Evolutionary conservation across 2,888 invertebrate genomes (phyloP), one percentile per base, ranked within the genome.

Genomic region (Zaprionus obscuricornis): DNA sequence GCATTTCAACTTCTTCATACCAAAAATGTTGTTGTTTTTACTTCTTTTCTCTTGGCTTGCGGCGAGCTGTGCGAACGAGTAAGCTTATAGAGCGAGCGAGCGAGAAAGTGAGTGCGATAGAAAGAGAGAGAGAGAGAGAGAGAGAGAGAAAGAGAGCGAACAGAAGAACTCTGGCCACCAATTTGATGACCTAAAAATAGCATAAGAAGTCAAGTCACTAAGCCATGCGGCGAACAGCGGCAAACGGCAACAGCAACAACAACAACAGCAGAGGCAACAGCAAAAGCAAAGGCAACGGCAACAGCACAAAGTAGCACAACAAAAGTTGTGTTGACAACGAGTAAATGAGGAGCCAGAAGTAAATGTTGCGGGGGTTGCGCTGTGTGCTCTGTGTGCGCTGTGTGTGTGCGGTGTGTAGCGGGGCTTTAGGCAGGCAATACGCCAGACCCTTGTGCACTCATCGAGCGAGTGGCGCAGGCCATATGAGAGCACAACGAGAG

Each of bases 171-270:
- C 31, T 74, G 58, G 70, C 74, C 74, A 85, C 39, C 83, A 60
- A 66, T 65, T 76, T 71, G 67, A 82, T 81, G 81, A 81, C 87
- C 81, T 85, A 86, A 85, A 81, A 81, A 86, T 86, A 81, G 85
- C 78, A 78, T 58, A 82, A 69, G 62, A 68, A 68, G 74, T 74
- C 69, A 74, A 81, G 82, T 84, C 82, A 69, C 60, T 59, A 66
- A 79, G 77, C 46, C 63, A 47, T 42, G 73, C 73, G 81, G 76
- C 74, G 74, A 77, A 50, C 14, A 52, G 37, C 60, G 57, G 34
- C 22, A 31, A 16, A 20, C 40, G 10, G 45, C 31, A 34, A 65
- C 51, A 29, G 55, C 42, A 42, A 26, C 37, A 26, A 26, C 43
- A 49, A 54, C 10, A 45, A 29, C 33, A 18, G 24, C 34, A n/a